These are phyloP conservation scores for Trididemnum clinides DNA, from an alignment of 23 tunicate genomes.

Conservation along the genomic window DNA sequence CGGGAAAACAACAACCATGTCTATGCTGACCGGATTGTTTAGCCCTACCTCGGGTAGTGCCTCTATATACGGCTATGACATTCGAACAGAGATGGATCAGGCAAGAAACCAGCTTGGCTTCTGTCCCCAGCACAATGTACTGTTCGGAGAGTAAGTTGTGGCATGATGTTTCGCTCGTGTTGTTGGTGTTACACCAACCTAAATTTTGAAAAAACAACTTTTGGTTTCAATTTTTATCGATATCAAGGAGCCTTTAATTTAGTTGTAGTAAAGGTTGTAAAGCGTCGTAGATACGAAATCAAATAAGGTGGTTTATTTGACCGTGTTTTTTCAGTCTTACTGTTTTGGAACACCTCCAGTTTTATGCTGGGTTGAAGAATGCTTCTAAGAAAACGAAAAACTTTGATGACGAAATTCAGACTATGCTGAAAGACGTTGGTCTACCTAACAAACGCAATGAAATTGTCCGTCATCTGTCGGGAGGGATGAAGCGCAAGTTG, in stretches of 20 bases:
- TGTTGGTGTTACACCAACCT: too few relatives aligned
- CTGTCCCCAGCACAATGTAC: slow-evolving; percentile 97
- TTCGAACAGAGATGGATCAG: slow-evolving; percentile 77
- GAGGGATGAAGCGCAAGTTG: slow-evolving; percentile 97
- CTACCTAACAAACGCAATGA: slow-evolving; percentile 77
- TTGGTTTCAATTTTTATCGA: too few relatives aligned
- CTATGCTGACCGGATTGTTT: slow-evolving; percentile 86
- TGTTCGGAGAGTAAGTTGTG: slow-evolving; percentile 88
- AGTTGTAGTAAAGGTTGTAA: too few relatives aligned
- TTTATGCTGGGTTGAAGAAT: slow-evolving; percentile 76
- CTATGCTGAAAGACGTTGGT: slow-evolving; percentile 82
- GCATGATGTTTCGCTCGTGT: too few relatives aligned
- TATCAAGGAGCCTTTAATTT: too few relatives aligned
- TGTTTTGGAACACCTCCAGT: slow-evolving; percentile 79
- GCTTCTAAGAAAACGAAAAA: slow-evolving; percentile 8
- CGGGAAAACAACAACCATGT: slow-evolving; percentile 98
- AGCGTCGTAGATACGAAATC: too few relatives aligned
- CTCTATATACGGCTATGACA: slow-evolving; percentile 67
- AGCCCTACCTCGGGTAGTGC: slow-evolving; percentile 88
- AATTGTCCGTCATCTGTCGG: slow-evolving; percentile 71
- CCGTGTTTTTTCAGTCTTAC: slow-evolving; percentile 77
- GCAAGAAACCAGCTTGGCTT: slow-evolving; percentile 80
- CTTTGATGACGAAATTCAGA: slow-evolving; percentile 34
- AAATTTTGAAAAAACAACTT: too few relatives aligned
- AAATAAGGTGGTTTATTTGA: too few relatives aligned